phyloP scores from a whole-genome alignment of 2,797 vertebrate species.

The Sebastiscus tertius region DNA sequence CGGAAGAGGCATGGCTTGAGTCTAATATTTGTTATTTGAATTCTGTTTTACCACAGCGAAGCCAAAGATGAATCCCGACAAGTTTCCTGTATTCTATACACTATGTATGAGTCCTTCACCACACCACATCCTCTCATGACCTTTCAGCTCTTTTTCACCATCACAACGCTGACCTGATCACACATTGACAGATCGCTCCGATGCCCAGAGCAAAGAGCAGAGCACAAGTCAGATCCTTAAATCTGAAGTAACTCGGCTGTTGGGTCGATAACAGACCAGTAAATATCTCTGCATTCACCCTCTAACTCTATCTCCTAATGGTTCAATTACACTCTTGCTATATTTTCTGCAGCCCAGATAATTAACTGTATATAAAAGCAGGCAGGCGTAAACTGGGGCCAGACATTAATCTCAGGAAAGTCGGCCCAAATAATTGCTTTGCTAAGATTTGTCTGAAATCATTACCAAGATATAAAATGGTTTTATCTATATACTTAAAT shows the following conservation, averaged over 20 bases:
- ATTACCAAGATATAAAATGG: constrained; percentile 4
- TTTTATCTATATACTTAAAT: constrained; percentile 3
- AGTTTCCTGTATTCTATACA: neutral
- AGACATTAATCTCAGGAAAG: neutral
- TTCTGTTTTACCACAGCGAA: neutral
- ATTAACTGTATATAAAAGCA: constrained; percentile 23
- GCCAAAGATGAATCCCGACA: neutral
- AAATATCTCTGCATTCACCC: constrained; percentile 4
- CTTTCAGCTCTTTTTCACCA: neutral
- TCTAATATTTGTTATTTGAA: constrained; percentile 3
- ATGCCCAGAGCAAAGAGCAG: neutral
- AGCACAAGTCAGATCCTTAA: constrained; percentile 1
- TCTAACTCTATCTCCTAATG: neutral
- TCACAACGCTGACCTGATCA: neutral
- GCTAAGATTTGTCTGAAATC: neutral
- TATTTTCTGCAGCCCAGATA: constrained; percentile 10
- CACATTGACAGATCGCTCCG: neutral
- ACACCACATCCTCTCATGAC: neutral
- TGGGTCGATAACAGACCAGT: neutral
- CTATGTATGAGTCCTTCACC: neutral
- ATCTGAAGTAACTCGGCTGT: neutral
- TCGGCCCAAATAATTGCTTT: constrained; percentile 16
- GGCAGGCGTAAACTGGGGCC: neutral
- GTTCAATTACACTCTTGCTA: neutral
- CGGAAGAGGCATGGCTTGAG: neutral